Percentiles rank a stretch among this genome's conserved stretches.
Conservation (phyloP, 92 coral and sea anemone genomes). For the Epizoanthus scotinus region DNA sequence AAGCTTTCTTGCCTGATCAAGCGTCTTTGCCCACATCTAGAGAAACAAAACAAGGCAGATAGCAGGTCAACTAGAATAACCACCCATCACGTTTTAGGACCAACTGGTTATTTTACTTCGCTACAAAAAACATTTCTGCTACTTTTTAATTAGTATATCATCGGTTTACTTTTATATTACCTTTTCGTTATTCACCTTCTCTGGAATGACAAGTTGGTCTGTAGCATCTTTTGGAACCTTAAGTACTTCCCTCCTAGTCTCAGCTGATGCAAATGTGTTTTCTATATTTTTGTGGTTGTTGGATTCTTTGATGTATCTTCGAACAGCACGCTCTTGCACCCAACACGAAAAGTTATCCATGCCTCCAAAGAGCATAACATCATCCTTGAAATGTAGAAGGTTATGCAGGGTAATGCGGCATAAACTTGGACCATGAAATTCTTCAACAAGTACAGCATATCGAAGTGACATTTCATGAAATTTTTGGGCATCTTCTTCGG, state of each 20-base stretch:
- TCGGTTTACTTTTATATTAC: not conserved
- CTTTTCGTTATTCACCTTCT: constrained; percentile 19
- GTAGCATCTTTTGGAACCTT: constrained; percentile 41
- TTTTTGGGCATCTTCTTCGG: constrained; percentile 35
- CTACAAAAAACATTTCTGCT: not conserved
- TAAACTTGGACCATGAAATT: constrained; percentile 37
- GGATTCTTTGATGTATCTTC: constrained; percentile 47
- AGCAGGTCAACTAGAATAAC: not conserved
- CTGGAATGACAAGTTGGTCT: not conserved
- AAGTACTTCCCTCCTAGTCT: constrained; percentile 49
- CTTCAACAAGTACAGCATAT: constrained; percentile 61
- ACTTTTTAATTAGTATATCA: not conserved
- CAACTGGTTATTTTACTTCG: too few relatives aligned
- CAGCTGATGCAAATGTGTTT: constrained; percentile 50
- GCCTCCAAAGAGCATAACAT: constrained; percentile 37
- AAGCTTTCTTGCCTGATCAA: not conserved
- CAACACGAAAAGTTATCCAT: constrained; percentile 62
- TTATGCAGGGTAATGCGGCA: constrained; percentile 53
- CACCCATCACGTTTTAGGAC: too few relatives aligned
- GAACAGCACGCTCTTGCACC: constrained; percentile 55
- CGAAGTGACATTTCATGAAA: constrained; percentile 57
- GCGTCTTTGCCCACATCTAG: too few relatives aligned
- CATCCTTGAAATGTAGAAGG: constrained; percentile 57
- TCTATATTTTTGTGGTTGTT: constrained; percentile 59
- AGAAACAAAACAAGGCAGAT: not conserved